Base-by-base conservation (phyloP, 1,140 invertebrate species). In the Pseudomyrmex flavicornis region DNA sequence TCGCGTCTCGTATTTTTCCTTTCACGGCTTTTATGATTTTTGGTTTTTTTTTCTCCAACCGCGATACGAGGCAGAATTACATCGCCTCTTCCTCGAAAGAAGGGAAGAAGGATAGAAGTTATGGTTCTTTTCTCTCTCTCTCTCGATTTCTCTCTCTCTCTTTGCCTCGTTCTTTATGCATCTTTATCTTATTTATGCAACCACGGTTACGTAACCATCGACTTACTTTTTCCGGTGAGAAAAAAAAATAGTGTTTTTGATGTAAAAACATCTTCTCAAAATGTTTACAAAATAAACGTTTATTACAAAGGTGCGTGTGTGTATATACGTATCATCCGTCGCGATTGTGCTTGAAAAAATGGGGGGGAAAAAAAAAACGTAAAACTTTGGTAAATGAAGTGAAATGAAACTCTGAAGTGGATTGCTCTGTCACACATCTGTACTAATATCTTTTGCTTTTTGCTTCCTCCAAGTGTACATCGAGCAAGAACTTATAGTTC, bases 131-230 rank as follows among this genome's bases (percentile, higher is more conserved):
- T 7, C 35, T 35, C 3, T 35, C 4, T 5, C 4, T 0, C 0
- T 35, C 35, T 35, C 35, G n/a, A n/a, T 20, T 20, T 68, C 12
- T 58, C 10, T 12, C 54, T 79, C 65, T 20, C 15, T 68, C 8
- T 46, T 26, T 79, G 44, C 20, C 20, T 68, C 12, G 20, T 79
- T 3, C 17, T 70, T 79, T 54, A 48, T 70, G 35, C 35, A 69
- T 12, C 3, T 69, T 61, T 80, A 80, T 72, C 66, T 80, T 80
- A 70, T 72, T 70, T 72, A 72, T 80, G 65, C 66, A 72, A 52
- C 54, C n/a, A 77, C 9, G 17, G 35, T 50, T 59, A 80, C 22
- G n/a, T 20, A 22, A 58, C 50, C 35, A 15, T 2, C 10, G 58
- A 59, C 20, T 75, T 63, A 52, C 46, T 70, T 50, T 22, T 70